Conservation (phyloP, 2,113 vertebrate genomes). For the Ciconia maguari region DNA sequence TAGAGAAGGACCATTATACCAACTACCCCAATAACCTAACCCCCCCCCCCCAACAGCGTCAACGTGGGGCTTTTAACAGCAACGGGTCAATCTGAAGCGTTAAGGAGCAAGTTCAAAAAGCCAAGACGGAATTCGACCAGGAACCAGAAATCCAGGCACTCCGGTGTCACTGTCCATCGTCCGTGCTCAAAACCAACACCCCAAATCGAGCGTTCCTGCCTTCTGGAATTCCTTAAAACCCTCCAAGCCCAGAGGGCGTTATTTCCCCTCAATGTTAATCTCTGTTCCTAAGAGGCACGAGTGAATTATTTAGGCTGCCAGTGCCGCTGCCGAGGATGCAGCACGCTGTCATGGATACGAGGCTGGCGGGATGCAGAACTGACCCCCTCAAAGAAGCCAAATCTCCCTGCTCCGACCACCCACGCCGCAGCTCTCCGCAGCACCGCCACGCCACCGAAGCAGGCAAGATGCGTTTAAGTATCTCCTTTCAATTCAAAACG, state of each 20-base stretch:
- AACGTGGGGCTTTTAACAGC: background rate
- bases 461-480: background rate
- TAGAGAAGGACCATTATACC: too few species aligned
- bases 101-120: background rate
- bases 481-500: too few species aligned
- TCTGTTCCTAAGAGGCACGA: background rate
- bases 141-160: background rate
- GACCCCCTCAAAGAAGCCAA: background rate
- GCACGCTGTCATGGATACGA: background rate
- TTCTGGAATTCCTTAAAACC: background rate
- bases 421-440: background rate
- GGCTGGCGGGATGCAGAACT: background rate
- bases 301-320: background rate
- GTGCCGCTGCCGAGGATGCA: background rate
- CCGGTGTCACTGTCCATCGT: rapidly evolving
- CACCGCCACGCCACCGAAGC: background rate
- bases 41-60: rapidly evolving
- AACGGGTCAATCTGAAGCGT: too few species aligned
- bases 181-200: background rate
- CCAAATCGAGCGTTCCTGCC: background rate
- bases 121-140: background rate
- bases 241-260: background rate
- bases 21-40: background rate
- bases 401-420: background rate
- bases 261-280: background rate